Evolutionary conservation across 2,888 invertebrate genomes (phyloP), one percentile per base, ranked within the genome.

Genomic region (Lottia scabra): DNA sequence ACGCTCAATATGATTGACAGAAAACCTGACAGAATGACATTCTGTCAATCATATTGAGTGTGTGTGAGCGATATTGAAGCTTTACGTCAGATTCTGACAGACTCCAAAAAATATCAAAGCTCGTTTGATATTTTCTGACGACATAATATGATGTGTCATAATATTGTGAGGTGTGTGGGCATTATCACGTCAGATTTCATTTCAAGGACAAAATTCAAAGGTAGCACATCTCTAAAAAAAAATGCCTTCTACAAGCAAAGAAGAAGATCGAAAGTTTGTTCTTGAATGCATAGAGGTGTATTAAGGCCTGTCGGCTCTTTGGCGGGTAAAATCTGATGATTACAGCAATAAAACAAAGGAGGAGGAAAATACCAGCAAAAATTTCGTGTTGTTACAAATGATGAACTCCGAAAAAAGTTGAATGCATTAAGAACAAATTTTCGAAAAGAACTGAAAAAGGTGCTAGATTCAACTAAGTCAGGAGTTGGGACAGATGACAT

Each of bases 271-370:
- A 27, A 69, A 67, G 56, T 74, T 77, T 63, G 30, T 75, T 27
- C 67, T 78, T 30, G 79, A 82, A 45, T 83, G 82, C 76, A 82
- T 84, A 23, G 77, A 82, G 23, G 67, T 80, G 30, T 83, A 84
- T 72, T 73, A 72, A 75, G 68, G 64, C 30, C 65, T 78, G 56
- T 81, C 80, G 45, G 77, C 74, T 64, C 75, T 83, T 63, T 84
- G 84, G 83, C 79, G 82, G 71, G 70, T 81, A 15, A 82, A 82
- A 75, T 75, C 72, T 70, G 72, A 76, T 45, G 82, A 84, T 19
- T 83, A 83, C 74, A 75, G 67, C 26, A 77, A 83, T 72, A 75
- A 80, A 68, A 65, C 65, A 16, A 76, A 74, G 74, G 82, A 82
- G 72, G 77, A 76, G 8, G 66, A 63, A 77, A 77, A 71, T 77